These are phyloP conservation scores for Tringa solitaria DNA, from an alignment of 2,113 vertebrate genomes.

Conservation along the genomic window DNA sequence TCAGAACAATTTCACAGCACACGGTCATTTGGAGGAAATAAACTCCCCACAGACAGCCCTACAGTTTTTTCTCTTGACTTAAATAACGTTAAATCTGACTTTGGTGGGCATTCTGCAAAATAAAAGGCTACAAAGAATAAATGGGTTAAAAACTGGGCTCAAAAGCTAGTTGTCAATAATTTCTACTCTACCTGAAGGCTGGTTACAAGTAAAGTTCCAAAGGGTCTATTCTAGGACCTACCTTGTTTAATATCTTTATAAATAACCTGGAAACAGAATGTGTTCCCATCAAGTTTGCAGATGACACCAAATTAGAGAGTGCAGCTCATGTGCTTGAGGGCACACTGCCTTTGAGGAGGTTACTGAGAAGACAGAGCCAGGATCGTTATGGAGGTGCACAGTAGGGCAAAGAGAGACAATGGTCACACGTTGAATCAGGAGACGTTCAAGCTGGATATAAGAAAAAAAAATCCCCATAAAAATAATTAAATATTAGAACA, in stretches of 20 bases:
- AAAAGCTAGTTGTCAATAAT: not conserved
- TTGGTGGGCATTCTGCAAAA: not conserved
- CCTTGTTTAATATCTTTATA: not conserved
- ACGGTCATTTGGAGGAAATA: not conserved
- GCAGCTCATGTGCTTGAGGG: not conserved
- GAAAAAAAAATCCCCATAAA: not conserved
- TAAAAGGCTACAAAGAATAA: not conserved
- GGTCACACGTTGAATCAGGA: not conserved
- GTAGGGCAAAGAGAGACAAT: not conserved
- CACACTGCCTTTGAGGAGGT: not conserved
- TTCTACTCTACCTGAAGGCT: not conserved
- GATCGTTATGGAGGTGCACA: not conserved
- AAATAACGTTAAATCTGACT: not conserved
- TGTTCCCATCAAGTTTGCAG: not conserved
- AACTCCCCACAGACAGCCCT: not conserved
- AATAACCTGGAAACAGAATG: not conserved
- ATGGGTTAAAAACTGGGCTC: not conserved
- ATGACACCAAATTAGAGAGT: not conserved
- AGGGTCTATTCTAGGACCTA: not conserved
- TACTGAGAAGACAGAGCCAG: not conserved
- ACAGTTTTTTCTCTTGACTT: not conserved
- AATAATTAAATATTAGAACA: not conserved
- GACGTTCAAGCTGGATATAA: not conserved
- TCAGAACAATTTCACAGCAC: not conserved
- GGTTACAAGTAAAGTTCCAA: not conserved